Base-by-base conservation (phyloP, 2,797 vertebrate genomes). In the Lophotriccus pileatus region DNA sequence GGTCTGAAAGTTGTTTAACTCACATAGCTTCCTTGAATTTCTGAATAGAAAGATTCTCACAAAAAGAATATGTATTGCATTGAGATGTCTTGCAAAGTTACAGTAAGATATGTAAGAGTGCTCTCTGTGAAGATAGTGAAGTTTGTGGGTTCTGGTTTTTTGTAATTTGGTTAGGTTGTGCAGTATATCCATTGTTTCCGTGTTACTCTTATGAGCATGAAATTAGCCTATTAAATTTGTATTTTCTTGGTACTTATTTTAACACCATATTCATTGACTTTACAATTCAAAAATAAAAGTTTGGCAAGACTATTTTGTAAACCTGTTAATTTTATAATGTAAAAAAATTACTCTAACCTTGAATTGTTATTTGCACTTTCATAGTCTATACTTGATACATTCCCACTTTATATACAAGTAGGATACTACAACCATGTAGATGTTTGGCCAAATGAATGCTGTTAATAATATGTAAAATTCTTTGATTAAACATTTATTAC, bases 331-430 rank as follows among this genome's bases (percentile, higher is more conserved):
- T 99, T 99, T 99, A 98, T 99, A 99, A 99, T 99, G 98, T 99
- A 98, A 98, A 97, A 97, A 97, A 97, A 94, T 95, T 98, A 98
- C 98, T 99, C 98, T 99, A 99, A 99, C 98, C 98, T 99, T 99
- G 98, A 99, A 98, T 99, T 99, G 98, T 98, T 99, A 98, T 99
- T 99, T 99, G 99, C 99, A 99, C 99, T 99, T 99, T 99, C 99
- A 99, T 99, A 99, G 98, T 99, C 98, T 99, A 99, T 99, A 99
- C 99, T 99, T 99, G 99, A 99, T 99, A 99, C 99, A 99, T 99
- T 99, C 99, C 99, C 99, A 98, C 98, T 99, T 99, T 99, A 98
- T 98, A 98, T 99, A 99, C 98, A 97, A 88, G 97, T 98, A 98
- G 98, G 98, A 98, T 97, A 98, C 97, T 97, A 98, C 97, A 98